These are phyloP conservation scores for Trissolcus brochymenae DNA, from an alignment of 2,888 invertebrate genomes.

Conservation along the genomic window DNA sequence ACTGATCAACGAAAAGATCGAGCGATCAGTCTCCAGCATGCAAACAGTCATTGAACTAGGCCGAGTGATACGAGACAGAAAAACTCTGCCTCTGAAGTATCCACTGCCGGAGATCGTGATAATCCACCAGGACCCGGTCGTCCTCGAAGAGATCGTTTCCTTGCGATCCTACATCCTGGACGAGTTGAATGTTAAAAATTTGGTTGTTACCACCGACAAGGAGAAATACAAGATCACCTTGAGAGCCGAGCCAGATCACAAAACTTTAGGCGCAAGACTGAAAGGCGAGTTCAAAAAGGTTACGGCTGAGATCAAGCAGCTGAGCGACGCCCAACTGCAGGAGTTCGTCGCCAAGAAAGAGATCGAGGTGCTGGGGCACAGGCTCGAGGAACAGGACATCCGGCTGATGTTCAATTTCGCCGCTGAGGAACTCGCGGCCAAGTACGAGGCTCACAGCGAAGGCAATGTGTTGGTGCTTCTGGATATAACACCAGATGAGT, in stretches of 20 bases:
- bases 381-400: constrained; percentile 86
- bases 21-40: constrained; percentile 93
- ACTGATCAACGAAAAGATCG: constrained; percentile 90
- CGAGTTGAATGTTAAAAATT: constrained; percentile 92
- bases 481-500: constrained; percentile 92
- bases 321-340: constrained; percentile 88
- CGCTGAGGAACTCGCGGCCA: constrained; percentile 80
- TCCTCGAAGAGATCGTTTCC: constrained; percentile 86
- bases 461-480: constrained; percentile 92
- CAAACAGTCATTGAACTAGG: constrained; percentile 97
- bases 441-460: constrained; percentile 94
- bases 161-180: constrained; percentile 91
- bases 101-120: constrained; percentile 97
- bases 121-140: constrained; percentile 89
- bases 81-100: constrained; percentile 96
- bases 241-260: constrained; percentile 96
- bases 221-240: constrained; percentile 93
- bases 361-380: constrained; percentile 86
- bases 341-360: constrained; percentile 83
- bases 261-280: constrained; percentile 89
- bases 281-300: constrained; percentile 94
- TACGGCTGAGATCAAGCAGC: constrained; percentile 86
- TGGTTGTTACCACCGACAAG: constrained; percentile 93
- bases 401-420: constrained; percentile 88
- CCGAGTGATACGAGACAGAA: constrained; percentile 92